These are phyloP conservation scores for Porites lutea DNA, from an alignment of 64 coral and sea anemone species.

Conservation along the genomic window DNA sequence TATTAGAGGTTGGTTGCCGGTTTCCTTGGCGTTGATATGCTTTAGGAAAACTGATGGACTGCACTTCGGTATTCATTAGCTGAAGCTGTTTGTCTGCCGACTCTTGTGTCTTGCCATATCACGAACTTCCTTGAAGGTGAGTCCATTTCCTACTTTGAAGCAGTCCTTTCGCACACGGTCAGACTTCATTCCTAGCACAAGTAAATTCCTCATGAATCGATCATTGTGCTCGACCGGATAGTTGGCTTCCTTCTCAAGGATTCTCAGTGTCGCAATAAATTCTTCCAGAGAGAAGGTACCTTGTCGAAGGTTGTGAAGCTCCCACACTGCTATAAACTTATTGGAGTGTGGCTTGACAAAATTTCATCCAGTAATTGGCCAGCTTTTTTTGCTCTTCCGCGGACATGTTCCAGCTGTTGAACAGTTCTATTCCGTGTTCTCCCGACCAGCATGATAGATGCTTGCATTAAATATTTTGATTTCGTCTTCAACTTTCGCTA, in stretches of 20 bases:
- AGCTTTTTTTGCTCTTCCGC: constrained; percentile 47
- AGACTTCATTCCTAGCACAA: constrained; percentile 54
- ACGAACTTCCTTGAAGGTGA: constrained; percentile 38
- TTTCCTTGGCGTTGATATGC: background rate
- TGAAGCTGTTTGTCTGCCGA: too few relatives aligned
- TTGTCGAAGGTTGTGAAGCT: constrained; percentile 28
- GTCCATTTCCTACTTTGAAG: constrained; percentile 33
- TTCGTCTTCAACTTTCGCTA: constrained; percentile 41
- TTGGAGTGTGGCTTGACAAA: constrained; percentile 65
- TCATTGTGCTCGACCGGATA: constrained; percentile 35
- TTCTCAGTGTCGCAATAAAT: constrained; percentile 27
- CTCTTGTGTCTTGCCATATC: constrained; percentile 66
- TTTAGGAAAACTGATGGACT: background rate
- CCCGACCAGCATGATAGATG: constrained; percentile 52
- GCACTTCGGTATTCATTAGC: too few relatives aligned
- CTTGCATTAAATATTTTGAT: constrained; percentile 32
- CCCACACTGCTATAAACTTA: constrained; percentile 61
- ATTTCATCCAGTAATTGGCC: constrained; percentile 32
- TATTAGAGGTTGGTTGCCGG: background rate
- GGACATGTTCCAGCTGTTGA: constrained; percentile 57
- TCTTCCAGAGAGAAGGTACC: too few relatives aligned
- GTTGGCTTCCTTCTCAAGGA: constrained; percentile 47
- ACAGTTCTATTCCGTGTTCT: constrained; percentile 47
- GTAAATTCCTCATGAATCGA: constrained; percentile 18
- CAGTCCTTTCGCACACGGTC: constrained; percentile 62